These are phyloP conservation scores for Botia kubotai DNA, from an alignment of 2,797 vertebrate species.

Conservation along the genomic window DNA sequence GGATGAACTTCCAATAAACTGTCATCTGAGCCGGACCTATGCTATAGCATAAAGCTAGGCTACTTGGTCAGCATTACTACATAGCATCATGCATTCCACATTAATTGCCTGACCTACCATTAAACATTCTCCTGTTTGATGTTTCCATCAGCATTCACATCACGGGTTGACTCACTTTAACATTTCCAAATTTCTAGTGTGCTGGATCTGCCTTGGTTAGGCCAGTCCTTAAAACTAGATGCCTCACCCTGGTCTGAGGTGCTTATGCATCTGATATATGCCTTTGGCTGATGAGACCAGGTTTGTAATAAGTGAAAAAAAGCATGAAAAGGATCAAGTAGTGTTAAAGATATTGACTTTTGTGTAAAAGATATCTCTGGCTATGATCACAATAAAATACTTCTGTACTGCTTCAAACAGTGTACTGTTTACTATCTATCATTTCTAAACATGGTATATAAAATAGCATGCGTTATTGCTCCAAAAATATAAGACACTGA, in stretches of 20 bases:
- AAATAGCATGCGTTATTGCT: too few species aligned
- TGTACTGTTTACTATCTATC: too few species aligned
- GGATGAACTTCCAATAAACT: slow-evolving; percentile 52
- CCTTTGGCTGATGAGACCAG: background rate
- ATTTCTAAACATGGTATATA: too few species aligned
- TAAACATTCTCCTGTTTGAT: slow-evolving; percentile 68
- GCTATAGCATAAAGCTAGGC: slow-evolving; percentile 58
- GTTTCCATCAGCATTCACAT: slow-evolving; percentile 69
- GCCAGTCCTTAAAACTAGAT: slow-evolving; percentile 47
- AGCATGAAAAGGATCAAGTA: too few species aligned
- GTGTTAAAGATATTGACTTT: too few species aligned
- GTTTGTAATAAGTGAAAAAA: background rate
- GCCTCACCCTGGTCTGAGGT: slow-evolving; percentile 74
- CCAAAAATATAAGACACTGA: too few species aligned
- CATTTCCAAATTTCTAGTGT: slow-evolving; percentile 65
- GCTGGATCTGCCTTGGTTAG: slow-evolving; percentile 55
- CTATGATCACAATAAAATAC: too few species aligned
- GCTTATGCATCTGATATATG: slow-evolving; percentile 74
- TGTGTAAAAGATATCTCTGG: too few species aligned
- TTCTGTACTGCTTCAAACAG: too few species aligned
- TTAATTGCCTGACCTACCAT: slow-evolving; percentile 64
- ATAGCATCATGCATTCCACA: slow-evolving; percentile 57
- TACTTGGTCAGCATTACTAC: slow-evolving; percentile 50
- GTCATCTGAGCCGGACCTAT: slow-evolving; percentile 62
- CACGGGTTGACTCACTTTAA: slow-evolving; percentile 62